phyloP scores from a whole-genome alignment of 2,113 vertebrate genomes.

The Calidris pygmaea region DNA sequence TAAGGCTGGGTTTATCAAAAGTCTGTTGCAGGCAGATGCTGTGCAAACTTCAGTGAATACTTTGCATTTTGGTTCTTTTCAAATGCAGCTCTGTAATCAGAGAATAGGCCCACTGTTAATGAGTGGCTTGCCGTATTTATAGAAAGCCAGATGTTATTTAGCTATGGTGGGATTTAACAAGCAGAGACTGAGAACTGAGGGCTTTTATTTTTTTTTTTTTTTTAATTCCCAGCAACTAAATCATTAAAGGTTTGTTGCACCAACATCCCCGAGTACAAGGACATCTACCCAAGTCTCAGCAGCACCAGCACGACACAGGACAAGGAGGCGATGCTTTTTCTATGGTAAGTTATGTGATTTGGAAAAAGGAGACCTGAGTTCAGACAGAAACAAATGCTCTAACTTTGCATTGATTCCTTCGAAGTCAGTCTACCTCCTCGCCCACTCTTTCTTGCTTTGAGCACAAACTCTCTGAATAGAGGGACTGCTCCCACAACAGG shows the following conservation, averaged over 20 bases:
- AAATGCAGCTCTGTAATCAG: slow-evolving; percentile 27
- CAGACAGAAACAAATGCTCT: background rate
- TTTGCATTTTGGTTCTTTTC: slow-evolving; percentile 35
- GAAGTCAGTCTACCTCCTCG: background rate
- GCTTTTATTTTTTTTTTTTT: too few relatives aligned
- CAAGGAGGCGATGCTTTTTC: background rate
- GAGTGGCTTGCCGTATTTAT: slow-evolving; percentile 27
- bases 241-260: background rate
- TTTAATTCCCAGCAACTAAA: background rate
- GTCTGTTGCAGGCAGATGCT: slow-evolving; percentile 23
- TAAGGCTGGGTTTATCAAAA: background rate
- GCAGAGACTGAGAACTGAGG: background rate
- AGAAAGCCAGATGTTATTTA: slow-evolving; percentile 53
- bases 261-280: background rate
- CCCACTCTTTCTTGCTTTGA: background rate
- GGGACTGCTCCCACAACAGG: background rate
- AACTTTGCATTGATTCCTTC: background rate
- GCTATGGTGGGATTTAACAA: slow-evolving; percentile 17
- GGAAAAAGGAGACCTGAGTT: background rate
- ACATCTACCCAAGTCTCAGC: background rate
- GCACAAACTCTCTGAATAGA: background rate
- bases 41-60: slow-evolving; percentile 25
- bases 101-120: slow-evolving; percentile 47
- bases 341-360: background rate
- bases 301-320: background rate